Evolutionary conservation across 2,113 vertebrate species (phyloP).

Genomic region (Urocitellus parryii): DNA sequence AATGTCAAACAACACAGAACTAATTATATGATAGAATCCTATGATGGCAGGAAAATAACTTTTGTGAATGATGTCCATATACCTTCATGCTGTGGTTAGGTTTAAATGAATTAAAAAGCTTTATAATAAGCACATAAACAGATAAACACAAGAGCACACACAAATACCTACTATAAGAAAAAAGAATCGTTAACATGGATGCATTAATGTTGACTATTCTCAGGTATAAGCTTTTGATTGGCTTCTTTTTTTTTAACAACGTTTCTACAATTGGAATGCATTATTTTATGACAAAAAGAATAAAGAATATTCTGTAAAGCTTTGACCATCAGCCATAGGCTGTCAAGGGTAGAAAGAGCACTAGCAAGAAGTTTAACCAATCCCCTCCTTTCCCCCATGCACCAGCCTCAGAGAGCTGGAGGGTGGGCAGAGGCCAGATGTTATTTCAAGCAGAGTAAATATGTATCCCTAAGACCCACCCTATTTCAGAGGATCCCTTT

Average conservation of each 20-base stretch:
- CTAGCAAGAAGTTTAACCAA: not conserved
- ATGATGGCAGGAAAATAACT: not conserved
- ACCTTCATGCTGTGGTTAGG: not conserved
- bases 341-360: not conserved
- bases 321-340: not conserved
- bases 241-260: not conserved
- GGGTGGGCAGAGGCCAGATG: not conserved
- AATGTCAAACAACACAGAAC: not conserved
- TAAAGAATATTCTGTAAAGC: not conserved
- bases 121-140: not conserved
- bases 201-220: not conserved
- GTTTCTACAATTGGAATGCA: not conserved
- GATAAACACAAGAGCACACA: not conserved
- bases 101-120: conserved; percentile 36
- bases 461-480: not conserved
- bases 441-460: not conserved
- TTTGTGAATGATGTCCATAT: conserved; percentile 22
- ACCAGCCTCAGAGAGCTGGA: not conserved
- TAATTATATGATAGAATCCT: not conserved
- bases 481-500: not conserved
- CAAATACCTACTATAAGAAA: not conserved
- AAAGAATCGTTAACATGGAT: not conserved
- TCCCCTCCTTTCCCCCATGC: not conserved
- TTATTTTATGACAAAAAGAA: conserved; percentile 1
- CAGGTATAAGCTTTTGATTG: not conserved